Conservation (phyloP, 2,888 invertebrate genomes). For the Metacarcinus magister region DNA sequence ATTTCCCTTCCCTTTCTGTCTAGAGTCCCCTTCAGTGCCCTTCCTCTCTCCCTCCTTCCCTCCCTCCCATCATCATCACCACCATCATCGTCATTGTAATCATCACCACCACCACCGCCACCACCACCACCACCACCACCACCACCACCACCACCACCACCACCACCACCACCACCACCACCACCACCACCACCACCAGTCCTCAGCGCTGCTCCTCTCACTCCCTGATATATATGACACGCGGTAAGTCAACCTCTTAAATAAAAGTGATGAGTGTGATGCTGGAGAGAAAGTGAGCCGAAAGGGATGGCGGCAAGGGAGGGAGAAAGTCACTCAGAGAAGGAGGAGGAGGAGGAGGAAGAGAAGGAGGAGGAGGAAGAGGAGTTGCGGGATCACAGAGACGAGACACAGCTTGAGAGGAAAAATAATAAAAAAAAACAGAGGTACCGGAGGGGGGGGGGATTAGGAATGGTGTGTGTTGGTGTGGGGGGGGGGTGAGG, state of each 20-base stretch:
- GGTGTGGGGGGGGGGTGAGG: not conserved
- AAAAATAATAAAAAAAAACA: not conserved
- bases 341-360: not conserved
- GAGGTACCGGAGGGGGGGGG: not conserved
- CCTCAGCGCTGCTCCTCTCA: slow-evolving; percentile 56
- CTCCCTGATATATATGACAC: slow-evolving; percentile 52
- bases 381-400: slow-evolving; percentile 32
- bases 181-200: not conserved
- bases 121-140: not conserved
- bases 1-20: not conserved
- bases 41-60: not conserved
- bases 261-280: not conserved
- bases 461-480: not conserved
- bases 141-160: not conserved
- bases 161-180: not conserved
- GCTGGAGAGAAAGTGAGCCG: not conserved
- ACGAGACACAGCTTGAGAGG: slow-evolving; percentile 12
- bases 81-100: not conserved
- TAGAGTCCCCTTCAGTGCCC: not conserved
- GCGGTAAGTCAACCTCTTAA: not conserved
- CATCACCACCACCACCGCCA: not conserved
- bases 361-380: not conserved
- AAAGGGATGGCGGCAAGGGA: slow-evolving; percentile 47
- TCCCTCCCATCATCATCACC: not conserved
- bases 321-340: not conserved